phyloP scores from a whole-genome alignment of 2,888 invertebrate genomes.

The Drosophila atripex region DNA sequence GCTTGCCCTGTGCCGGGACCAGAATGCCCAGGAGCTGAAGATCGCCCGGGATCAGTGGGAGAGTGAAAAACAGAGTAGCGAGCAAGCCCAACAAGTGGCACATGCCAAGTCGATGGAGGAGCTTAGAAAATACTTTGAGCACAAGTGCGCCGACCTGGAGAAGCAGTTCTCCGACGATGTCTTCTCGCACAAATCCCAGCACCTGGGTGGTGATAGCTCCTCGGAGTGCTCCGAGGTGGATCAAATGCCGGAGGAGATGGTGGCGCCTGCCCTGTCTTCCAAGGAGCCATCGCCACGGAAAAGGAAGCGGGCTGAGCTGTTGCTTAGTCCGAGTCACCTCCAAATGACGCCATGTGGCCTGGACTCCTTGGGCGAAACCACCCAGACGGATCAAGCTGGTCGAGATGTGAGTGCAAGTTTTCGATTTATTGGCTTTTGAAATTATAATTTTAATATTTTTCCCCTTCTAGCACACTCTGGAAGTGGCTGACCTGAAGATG shows the following conservation, averaged over 20 bases:
- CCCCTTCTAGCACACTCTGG: slow-evolving; percentile 62
- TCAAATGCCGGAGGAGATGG: slow-evolving; percentile 78
- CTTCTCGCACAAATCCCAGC: slow-evolving; percentile 88
- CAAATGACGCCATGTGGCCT: slow-evolving; percentile 82
- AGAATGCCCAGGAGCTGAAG: slow-evolving; percentile 80
- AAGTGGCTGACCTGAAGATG: slow-evolving; percentile 79
- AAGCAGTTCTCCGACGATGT: slow-evolving; percentile 90
- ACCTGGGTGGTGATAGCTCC: slow-evolving; percentile 84
- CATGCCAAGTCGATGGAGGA: slow-evolving; percentile 92
- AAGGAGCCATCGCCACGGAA: slow-evolving; percentile 81
- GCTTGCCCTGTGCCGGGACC: slow-evolving; percentile 84
- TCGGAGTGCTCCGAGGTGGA: slow-evolving; percentile 83
- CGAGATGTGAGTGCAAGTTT: slow-evolving; percentile 61
- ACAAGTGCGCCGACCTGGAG: slow-evolving; percentile 91
- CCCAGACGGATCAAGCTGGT: slow-evolving; percentile 13
- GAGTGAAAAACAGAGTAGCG: slow-evolving; percentile 86
- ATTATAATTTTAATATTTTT: not conserved
- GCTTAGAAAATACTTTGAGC: slow-evolving; percentile 90
- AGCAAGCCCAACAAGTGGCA: slow-evolving; percentile 86
- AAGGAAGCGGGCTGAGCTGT: slow-evolving; percentile 79
- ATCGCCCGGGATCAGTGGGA: slow-evolving; percentile 84
- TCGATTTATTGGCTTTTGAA: not conserved
- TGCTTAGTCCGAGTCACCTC: slow-evolving; percentile 83
- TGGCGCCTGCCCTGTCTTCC: slow-evolving; percentile 44
- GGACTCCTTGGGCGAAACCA: slow-evolving; percentile 56